Evolutionary conservation across 2,888 invertebrate genomes (phyloP).

Genomic region (Drosophila cracens): DNA sequence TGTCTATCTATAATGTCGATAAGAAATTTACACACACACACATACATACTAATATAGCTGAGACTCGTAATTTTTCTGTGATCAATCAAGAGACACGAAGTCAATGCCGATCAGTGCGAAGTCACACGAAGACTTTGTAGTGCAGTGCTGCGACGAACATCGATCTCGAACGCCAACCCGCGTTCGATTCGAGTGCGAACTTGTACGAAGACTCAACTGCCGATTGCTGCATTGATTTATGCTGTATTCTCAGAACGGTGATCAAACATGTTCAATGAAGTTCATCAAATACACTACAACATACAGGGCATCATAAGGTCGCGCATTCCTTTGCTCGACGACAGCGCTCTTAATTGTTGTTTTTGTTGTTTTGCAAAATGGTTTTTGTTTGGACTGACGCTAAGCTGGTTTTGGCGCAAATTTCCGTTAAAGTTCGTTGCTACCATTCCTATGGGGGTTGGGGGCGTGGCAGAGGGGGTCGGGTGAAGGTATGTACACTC

Average conservation of each 20-base stretch:
- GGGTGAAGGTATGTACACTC: background rate
- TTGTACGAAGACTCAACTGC: background rate
- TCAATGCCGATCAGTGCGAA: background rate
- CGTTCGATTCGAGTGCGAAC: background rate
- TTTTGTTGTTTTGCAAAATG: slow-evolving; percentile 52
- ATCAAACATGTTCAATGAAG: background rate
- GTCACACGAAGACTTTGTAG: background rate
- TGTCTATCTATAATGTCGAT: background rate
- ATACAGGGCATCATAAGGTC: background rate
- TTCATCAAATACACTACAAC: background rate
- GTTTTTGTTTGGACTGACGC: slow-evolving; percentile 63
- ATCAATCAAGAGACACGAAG: background rate
- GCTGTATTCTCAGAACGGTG: background rate
- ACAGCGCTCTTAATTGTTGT: background rate
- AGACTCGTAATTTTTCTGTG: background rate
- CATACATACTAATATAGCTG: background rate
- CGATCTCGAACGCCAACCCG: background rate
- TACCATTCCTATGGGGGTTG: slow-evolving; percentile 30
- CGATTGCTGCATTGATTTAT: background rate
- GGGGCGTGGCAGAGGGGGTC: background rate
- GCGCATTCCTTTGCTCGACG: background rate
- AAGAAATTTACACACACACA: background rate
- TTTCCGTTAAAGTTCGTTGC: slow-evolving; percentile 66
- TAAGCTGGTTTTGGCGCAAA: slow-evolving; percentile 61
- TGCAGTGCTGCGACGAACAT: background rate